Base-by-base conservation (phyloP, 2,797 vertebrate species). In the Syngnathus acus region DNA sequence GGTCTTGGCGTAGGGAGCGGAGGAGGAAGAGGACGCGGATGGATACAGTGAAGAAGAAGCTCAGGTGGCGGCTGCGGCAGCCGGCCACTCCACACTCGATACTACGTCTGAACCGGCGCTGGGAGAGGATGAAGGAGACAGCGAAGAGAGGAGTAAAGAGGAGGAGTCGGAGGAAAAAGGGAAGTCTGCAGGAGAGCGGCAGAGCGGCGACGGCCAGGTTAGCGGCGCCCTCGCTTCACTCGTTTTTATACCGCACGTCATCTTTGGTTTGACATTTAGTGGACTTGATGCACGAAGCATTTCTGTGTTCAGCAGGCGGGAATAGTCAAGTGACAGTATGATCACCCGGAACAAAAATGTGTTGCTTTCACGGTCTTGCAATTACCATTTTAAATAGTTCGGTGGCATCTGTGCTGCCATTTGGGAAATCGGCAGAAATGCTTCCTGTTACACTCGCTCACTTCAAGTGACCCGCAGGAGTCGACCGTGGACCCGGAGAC, bases 151-250 rank as follows among this genome's bases (percentile, higher is more conserved):
- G 85, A 64, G 10, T 2, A 83, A 83, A 69, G 89, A 88, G 65
- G 89, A 89, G 73, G 97, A 95, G 71, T 67, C 82, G 0, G 93
- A 95, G 21, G 80, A 92, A 65, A 97, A 95, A 74, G 92, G 84
- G 58, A 87, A 93, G 23, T 88, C 95, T 19, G 92, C 94, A 0
- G 97, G 97, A 64, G 96, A 99, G 83, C 87, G 97, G 59, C 97
- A 99, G 68, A 99, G 96, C 19, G 97, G 97, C 0, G 97, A 99
- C 0, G 97, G 97, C 65, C 96, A 99, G 94, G 97, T 98, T 89
- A 86, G 89, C 9, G 50, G 21, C 9, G 7, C 21, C 9, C 51
- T 42, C 5, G 17, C 19, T 42, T 42, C 11, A 39, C 43, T 14
- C 9, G n/a, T 48, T 43, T 10, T 43, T 43, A 43, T 11, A 43